These are phyloP conservation scores for Megaceryle torquata DNA, from an alignment of 2,113 vertebrate genomes.

Conservation along the genomic window DNA sequence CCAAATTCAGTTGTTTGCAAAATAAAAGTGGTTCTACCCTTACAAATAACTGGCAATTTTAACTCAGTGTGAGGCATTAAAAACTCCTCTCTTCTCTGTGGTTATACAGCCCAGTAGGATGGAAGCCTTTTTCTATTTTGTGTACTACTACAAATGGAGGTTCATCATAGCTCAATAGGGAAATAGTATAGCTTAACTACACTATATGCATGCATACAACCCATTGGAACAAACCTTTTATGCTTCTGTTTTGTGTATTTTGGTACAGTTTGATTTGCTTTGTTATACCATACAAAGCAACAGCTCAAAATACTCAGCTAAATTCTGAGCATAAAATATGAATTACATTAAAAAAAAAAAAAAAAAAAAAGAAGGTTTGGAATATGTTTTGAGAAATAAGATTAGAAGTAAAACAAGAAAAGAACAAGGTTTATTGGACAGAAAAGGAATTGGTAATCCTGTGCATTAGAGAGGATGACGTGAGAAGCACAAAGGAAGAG, in stretches of 20 bases:
- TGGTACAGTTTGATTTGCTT: constrained; percentile 6
- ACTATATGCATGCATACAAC: background rate
- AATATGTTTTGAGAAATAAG: constrained; percentile 6
- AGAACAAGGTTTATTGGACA: constrained; percentile 6
- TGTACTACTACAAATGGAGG: background rate
- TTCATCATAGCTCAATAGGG: background rate
- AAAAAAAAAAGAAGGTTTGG: background rate
- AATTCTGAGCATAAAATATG: background rate
- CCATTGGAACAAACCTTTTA: background rate
- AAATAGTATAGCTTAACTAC: background rate
- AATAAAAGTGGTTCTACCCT: background rate
- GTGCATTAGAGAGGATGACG: background rate
- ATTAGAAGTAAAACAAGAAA: constrained; percentile 26
- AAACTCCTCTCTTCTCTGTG: background rate
- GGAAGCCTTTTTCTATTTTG: background rate
- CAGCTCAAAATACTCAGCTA: background rate
- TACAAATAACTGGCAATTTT: background rate
- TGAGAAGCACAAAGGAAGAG: background rate
- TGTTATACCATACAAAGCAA: background rate
- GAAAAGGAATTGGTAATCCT: constrained; percentile 26
- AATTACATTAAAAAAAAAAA: constrained; percentile 21
- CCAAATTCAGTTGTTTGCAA: background rate
- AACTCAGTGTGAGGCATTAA: background rate
- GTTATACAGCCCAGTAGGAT: background rate
- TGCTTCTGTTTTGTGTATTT: background rate